Evolutionary conservation across 2,113 vertebrate species (phyloP).

Genomic region (Stegostoma tigrinum): DNA sequence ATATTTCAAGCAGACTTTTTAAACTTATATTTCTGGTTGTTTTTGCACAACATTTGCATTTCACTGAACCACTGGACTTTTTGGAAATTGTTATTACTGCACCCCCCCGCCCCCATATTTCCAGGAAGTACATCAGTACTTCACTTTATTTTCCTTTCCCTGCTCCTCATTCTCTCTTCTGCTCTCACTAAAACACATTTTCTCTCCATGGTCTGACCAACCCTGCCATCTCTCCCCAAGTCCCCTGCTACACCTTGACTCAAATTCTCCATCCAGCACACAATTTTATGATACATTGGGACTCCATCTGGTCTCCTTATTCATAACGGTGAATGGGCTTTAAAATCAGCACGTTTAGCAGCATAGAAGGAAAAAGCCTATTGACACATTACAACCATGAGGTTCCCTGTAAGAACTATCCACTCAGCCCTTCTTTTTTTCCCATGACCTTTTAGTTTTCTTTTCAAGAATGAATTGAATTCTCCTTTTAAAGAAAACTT

Average conservation of each 20-base stretch:
- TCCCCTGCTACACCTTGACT: not conserved
- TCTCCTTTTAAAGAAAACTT: no score
- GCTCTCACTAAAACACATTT: no score
- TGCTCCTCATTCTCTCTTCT: no score
- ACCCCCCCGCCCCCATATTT: no score
- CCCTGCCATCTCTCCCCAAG: not conserved
- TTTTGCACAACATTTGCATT: not conserved
- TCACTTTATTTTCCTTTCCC: not conserved
- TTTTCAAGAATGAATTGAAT: not conserved
- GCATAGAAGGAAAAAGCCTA: not conserved
- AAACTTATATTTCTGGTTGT: not conserved
- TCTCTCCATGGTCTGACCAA: not conserved
- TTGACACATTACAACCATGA: not conserved
- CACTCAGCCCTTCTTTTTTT: not conserved
- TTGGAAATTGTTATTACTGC: not conserved
- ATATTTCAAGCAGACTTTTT: not conserved
- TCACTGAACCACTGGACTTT: not conserved
- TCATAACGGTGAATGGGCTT: not conserved
- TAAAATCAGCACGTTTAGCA: not conserved
- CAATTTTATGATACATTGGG: not conserved
- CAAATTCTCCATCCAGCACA: not conserved
- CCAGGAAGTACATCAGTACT: not conserved
- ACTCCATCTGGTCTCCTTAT: not conserved
- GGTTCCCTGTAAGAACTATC: not conserved
- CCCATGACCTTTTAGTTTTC: not conserved